Evolutionary conservation across 2,113 vertebrate genomes (phyloP).

Genomic region (Camelus bactrianus): DNA sequence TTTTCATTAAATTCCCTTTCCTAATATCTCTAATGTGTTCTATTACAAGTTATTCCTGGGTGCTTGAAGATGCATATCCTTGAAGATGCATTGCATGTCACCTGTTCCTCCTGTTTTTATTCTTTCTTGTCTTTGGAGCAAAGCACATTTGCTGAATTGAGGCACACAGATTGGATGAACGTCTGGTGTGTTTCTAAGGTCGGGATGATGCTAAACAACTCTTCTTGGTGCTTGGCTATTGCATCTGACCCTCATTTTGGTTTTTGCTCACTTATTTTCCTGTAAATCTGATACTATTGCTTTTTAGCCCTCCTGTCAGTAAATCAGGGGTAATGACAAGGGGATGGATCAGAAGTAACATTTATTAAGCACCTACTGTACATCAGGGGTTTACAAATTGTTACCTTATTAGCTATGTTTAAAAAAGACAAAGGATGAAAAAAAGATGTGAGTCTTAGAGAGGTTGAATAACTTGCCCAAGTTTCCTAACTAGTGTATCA

Average conservation of each 20-base stretch:
- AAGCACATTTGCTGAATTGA: conserved; percentile 46
- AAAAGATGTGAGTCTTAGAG: not conserved
- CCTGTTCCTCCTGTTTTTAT: not conserved
- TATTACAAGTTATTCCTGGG: not conserved
- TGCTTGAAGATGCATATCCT: conserved; percentile 2
- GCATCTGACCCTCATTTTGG: not conserved
- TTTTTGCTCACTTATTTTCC: not conserved
- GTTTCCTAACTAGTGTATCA: not conserved
- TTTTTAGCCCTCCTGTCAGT: not conserved
- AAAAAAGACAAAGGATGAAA: not conserved
- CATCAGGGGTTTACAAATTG: not conserved
- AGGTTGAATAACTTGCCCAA: not conserved
- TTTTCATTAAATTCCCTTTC: conserved; percentile 68
- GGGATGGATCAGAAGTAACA: not conserved
- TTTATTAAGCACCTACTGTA: not conserved
- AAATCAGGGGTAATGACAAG: not conserved
- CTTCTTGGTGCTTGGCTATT: not conserved
- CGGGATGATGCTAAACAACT: not conserved
- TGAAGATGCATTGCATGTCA: conserved; percentile 2
- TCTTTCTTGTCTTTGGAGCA: conserved; percentile 24
- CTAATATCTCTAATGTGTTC: not conserved
- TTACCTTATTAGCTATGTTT: not conserved
- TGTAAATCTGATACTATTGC: not conserved
- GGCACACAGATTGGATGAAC: not conserved
- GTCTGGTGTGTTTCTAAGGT: not conserved